Evolutionary conservation across 2,113 vertebrate genomes (phyloP).

Genomic region (Athene cunicularia): DNA sequence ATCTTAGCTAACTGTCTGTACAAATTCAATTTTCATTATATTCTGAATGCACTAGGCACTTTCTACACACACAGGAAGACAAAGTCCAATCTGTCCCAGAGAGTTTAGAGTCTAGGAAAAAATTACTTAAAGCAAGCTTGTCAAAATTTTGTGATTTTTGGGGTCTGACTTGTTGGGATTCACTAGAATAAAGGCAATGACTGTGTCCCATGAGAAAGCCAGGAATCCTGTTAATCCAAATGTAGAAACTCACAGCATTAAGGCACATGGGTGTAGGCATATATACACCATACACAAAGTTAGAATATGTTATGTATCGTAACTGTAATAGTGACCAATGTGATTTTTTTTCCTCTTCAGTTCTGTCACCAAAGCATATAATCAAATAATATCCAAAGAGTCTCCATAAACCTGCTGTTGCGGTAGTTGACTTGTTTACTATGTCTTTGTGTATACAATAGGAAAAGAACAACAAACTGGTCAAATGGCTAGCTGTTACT

Average conservation of each 20-base stretch:
- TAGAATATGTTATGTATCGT: not conserved
- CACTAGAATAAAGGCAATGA: not conserved
- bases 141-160: not conserved
- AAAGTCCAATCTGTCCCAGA: not conserved
- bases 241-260: not conserved
- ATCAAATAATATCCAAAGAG: not conserved
- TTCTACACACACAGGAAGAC: slow-evolving; percentile 16
- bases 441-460: not conserved
- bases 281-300: not conserved
- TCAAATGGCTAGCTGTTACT: not conserved
- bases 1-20: not conserved
- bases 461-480: not conserved
- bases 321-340: not conserved
- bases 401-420: not conserved
- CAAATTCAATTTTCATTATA: not conserved
- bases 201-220: not conserved
- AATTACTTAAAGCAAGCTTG: not conserved
- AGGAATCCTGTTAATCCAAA: not conserved
- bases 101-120: not conserved
- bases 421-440: not conserved
- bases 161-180: not conserved
- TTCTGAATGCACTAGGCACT: slow-evolving; percentile 41
- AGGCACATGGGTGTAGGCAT: slow-evolving; percentile 41
- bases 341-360: not conserved
- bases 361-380: not conserved